Conservation (phyloP, 2,113 vertebrate species). For the Corapipo altera region DNA sequence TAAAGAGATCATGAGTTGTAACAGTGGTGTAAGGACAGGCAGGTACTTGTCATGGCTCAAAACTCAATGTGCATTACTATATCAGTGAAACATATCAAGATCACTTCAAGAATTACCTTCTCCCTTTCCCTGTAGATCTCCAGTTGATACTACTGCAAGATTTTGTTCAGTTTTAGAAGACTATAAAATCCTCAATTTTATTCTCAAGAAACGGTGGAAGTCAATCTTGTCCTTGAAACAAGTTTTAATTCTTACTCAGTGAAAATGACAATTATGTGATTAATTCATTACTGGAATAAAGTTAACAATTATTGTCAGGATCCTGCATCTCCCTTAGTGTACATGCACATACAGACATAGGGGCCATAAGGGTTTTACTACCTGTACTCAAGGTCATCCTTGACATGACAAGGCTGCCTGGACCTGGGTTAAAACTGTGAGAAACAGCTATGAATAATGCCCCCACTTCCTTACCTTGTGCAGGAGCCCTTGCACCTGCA, state of each 20-base stretch:
- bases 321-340: accelerated
- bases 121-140: background rate
- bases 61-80: background rate
- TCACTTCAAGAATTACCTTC: background rate
- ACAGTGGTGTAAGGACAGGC: background rate
- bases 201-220: background rate
- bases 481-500: background rate
- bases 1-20: background rate
- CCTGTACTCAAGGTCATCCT: background rate
- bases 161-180: background rate
- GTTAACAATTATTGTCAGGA: background rate
- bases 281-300: background rate
- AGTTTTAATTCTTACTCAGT: background rate
- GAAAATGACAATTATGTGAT: background rate
- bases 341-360: accelerated
- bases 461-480: background rate
- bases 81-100: background rate
- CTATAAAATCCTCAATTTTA: background rate
- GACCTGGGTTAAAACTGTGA: background rate
- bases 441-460: background rate
- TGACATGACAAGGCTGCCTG: background rate
- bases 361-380: background rate
- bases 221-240: background rate
- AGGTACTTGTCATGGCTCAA: background rate
- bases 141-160: background rate